Evolutionary conservation across 2,113 vertebrate genomes (phyloP).

Genomic region (Orientallactaga bullata): DNA sequence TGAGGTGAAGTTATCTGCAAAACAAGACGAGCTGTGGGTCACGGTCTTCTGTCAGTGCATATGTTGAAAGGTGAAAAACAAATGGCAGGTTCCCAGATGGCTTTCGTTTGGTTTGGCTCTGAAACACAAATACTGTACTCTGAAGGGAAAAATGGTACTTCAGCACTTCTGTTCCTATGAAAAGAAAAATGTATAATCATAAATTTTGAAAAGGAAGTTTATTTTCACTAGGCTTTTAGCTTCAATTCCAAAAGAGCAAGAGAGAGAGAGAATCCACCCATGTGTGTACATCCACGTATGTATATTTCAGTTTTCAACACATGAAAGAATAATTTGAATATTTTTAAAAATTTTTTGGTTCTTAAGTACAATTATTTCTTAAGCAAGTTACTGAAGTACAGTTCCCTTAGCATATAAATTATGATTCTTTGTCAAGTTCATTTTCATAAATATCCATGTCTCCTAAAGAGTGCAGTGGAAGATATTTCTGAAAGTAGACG

Average conservation of each 20-base stretch:
- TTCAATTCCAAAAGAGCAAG: constrained; percentile 21
- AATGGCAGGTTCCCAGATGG: constrained; percentile 61
- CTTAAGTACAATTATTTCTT: constrained; percentile 32
- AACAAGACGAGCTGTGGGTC: not conserved
- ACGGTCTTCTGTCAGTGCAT: constrained; percentile 37
- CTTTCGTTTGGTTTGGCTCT: constrained; percentile 68
- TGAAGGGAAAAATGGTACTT: constrained; percentile 60
- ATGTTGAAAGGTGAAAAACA: constrained; percentile 47
- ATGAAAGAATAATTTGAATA: not conserved
- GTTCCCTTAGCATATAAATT: constrained; percentile 19
- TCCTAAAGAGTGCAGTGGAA: not conserved
- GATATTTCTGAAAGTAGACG: constrained; percentile 49
- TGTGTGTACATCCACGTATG: constrained; percentile 28
- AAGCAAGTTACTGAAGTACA: constrained; percentile 45
- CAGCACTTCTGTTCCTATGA: constrained; percentile 61
- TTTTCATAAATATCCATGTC: constrained; percentile 49
- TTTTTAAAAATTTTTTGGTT: constrained; percentile 2
- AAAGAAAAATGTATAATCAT: constrained; percentile 28
- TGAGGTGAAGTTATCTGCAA: constrained; percentile 38
- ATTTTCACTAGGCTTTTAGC: constrained; percentile 66
- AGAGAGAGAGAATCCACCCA: constrained; percentile 2
- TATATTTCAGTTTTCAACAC: constrained; percentile 51
- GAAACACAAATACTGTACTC: constrained; percentile 59
- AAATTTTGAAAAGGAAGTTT: constrained; percentile 68
- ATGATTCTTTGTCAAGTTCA: not conserved